A percentile compares a stretch with the other conserved stretches of the same genome.
These are phyloP conservation scores for Sminthopsis crassicaudata DNA, from an alignment of 2,113 vertebrate species.

Conservation along the genomic window DNA sequence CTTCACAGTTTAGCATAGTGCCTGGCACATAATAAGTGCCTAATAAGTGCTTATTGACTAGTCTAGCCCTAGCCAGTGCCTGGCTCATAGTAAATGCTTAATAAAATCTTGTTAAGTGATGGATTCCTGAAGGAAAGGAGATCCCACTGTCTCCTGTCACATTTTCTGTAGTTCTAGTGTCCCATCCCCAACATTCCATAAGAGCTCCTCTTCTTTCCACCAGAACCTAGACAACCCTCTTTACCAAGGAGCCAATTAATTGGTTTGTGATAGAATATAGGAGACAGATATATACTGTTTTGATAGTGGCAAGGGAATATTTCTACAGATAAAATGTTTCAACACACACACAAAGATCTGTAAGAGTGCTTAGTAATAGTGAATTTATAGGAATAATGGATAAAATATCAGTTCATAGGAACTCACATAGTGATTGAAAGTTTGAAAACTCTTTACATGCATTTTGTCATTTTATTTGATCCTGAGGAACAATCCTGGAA, in stretches of 20 bases:
- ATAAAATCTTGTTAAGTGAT: neutral
- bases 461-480: neutral
- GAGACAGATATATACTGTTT: neutral
- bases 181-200: neutral
- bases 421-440: neutral
- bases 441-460: neutral
- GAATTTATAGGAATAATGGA: neutral
- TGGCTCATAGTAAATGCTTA: neutral
- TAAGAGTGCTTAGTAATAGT: neutral
- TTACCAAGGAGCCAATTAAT: neutral
- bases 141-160: neutral
- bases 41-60: neutral
- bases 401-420: neutral
- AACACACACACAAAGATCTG: neutral
- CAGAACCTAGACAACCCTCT: neutral
- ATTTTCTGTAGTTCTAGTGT: neutral
- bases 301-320: neutral
- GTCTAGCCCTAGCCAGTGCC: neutral
- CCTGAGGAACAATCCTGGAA: neutral
- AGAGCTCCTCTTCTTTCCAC: neutral
- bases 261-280: neutral
- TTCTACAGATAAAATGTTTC: neutral
- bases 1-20: neutral
- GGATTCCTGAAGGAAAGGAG: neutral
- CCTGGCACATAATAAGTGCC: neutral